phyloP scores from a whole-genome alignment of 1,140 invertebrate species.

The Diploscapter pachys region DNA sequence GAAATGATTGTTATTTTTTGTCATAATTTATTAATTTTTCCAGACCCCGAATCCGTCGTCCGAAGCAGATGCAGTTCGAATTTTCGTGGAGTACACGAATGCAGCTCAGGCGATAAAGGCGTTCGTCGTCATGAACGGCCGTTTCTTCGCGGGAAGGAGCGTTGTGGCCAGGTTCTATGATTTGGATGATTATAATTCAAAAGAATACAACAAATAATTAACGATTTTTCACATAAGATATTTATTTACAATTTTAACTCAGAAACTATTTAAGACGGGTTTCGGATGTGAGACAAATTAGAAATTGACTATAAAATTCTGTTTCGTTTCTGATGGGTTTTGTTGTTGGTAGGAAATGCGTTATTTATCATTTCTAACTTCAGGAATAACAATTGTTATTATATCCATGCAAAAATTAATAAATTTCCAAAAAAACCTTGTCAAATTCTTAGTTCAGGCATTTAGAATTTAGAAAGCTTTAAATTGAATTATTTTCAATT shows the following conservation, averaged over 20 bases:
- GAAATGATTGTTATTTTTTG: too few relatives aligned
- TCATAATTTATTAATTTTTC: too few relatives aligned
- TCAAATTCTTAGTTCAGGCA: too few relatives aligned
- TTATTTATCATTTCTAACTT: too few relatives aligned
- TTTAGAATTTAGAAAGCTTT: too few relatives aligned
- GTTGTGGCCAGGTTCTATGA: slow-evolving; percentile 93
- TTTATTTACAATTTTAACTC: slow-evolving; percentile 1
- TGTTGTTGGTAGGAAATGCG: not conserved
- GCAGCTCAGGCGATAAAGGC: slow-evolving; percentile 92
- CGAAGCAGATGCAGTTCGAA: slow-evolving; percentile 87
- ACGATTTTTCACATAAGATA: not conserved
- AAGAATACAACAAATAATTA: slow-evolving; percentile 25
- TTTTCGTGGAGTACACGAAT: slow-evolving; percentile 95
- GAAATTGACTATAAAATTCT: not conserved
- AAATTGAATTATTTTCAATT: too few relatives aligned
- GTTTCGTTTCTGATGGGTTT: not conserved
- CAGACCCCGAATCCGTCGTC: slow-evolving; percentile 36
- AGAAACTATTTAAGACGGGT: not conserved
- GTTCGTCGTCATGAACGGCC: slow-evolving; percentile 63
- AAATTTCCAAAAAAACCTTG: too few relatives aligned
- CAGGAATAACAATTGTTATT: too few relatives aligned
- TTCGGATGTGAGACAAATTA: not conserved
- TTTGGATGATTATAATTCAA: slow-evolving; percentile 80
- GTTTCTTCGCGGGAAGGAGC: slow-evolving; percentile 91
- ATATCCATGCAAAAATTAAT: too few relatives aligned